phyloP scores from a whole-genome alignment of 2,888 invertebrate species.

The Perizoma flavofasciatum region DNA sequence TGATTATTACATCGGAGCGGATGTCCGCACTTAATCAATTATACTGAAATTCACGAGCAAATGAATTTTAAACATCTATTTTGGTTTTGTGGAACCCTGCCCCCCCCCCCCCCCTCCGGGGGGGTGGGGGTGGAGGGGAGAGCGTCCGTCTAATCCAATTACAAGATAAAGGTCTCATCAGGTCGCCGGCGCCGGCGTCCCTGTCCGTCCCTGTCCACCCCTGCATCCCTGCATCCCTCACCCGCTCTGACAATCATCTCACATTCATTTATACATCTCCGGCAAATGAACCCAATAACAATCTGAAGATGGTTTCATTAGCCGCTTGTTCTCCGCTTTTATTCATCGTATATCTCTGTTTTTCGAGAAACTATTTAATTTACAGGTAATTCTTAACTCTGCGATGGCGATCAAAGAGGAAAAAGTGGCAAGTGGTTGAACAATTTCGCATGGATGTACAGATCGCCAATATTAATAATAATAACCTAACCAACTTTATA shows the following conservation, averaged over 20 bases:
- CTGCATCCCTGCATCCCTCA: no score
- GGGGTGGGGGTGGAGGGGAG: conserved; percentile 1
- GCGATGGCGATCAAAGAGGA: no score
- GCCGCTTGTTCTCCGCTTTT: conserved; percentile 8
- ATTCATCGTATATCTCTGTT: not conserved
- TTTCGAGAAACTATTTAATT: not conserved
- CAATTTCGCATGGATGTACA: no score
- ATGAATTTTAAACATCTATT: conserved; percentile 3
- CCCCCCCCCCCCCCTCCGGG: no score
- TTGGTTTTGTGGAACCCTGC: conserved; percentile 2
- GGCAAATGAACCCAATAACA: conserved; percentile 12
- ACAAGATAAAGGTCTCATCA: conserved; percentile 26
- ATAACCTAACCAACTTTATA: no score
- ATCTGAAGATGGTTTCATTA: conserved; percentile 24
- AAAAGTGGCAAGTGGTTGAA: no score
- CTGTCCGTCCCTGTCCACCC: no score
- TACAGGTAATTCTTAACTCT: not conserved
- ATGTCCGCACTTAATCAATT: conserved; percentile 3
- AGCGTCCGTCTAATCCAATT: conserved; percentile 19
- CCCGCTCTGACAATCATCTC: conserved; percentile 19
- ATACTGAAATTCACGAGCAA: conserved; percentile 6
- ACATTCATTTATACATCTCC: conserved; percentile 22
- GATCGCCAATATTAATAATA: no score
- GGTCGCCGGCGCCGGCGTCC: conserved; percentile 3
- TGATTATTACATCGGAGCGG: conserved; percentile 2